Conservation (phyloP, 35 echinoderm and acorn worm species). For the Lytechinus pictus region DNA sequence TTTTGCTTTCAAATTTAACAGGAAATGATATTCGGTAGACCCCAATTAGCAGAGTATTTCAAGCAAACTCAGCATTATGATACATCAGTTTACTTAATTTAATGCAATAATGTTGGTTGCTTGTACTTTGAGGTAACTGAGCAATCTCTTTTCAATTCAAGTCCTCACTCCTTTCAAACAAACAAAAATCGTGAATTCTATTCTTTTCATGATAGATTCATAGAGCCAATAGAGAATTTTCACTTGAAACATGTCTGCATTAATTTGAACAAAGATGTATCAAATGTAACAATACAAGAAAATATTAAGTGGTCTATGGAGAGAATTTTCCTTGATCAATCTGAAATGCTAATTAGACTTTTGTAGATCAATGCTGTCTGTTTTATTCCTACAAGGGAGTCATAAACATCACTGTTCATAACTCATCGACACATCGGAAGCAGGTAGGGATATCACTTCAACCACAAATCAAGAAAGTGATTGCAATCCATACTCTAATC, state of each 20-base stretch:
- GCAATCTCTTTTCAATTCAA: not conserved
- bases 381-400: not conserved
- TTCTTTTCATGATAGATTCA: not conserved
- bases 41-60: not conserved
- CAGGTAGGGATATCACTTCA: not conserved
- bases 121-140: not conserved
- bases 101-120: not conserved
- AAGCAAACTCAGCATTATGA: not conserved
- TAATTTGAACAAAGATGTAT: not conserved
- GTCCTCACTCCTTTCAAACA: not conserved
- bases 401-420: not conserved
- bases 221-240: not conserved
- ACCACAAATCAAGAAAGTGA: conserved; percentile 1
- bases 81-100: not conserved
- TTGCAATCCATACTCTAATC: conserved; percentile 11
- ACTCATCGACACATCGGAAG: not conserved
- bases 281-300: not conserved
- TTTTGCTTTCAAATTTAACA: not conserved
- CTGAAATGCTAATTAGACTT: not conserved
- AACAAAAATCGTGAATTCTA: not conserved
- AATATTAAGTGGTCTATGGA: not conserved
- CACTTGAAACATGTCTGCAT: not conserved
- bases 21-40: not conserved
- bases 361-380: not conserved
- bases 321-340: not conserved